phyloP scores from a whole-genome alignment of 2,797 vertebrate genomes.

The Esox masquinongy region DNA sequence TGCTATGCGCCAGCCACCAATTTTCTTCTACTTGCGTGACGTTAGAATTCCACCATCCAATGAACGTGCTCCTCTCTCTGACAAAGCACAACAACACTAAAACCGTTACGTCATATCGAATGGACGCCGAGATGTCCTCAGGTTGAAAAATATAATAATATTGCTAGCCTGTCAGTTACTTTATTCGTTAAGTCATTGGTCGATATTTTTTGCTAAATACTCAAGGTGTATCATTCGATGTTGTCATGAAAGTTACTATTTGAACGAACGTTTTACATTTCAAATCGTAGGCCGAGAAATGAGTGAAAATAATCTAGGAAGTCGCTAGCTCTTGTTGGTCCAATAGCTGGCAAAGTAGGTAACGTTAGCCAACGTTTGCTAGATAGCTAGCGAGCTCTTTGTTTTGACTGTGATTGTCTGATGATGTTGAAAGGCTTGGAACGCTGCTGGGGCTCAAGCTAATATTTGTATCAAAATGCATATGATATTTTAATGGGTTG shows the following conservation, averaged over 20 bases:
- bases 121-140: conserved; percentile 55
- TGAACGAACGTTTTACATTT: conserved; percentile 23
- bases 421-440: conserved; percentile 6
- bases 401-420: conserved; percentile 8
- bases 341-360: not conserved
- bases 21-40: conserved; percentile 1
- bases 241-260: conserved; percentile 4
- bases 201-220: conserved; percentile 29
- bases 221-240: not conserved
- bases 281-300: conserved; percentile 38
- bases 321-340: conserved; percentile 25
- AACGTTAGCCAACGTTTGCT: not conserved
- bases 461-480: not conserved
- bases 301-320: conserved; percentile 53
- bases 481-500: not conserved
- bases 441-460: not conserved
- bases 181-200: conserved; percentile 47
- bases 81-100: conserved; percentile 18
- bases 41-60: conserved; percentile 35
- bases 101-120: conserved; percentile 56
- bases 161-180: conserved; percentile 50
- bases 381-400: not conserved
- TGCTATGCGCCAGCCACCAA: not conserved
- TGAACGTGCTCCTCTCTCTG: conserved; percentile 19
- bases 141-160: conserved; percentile 39